Evolutionary conservation across 2,797 vertebrate genomes (phyloP).

Genomic region (Amphiprion clarkii): DNA sequence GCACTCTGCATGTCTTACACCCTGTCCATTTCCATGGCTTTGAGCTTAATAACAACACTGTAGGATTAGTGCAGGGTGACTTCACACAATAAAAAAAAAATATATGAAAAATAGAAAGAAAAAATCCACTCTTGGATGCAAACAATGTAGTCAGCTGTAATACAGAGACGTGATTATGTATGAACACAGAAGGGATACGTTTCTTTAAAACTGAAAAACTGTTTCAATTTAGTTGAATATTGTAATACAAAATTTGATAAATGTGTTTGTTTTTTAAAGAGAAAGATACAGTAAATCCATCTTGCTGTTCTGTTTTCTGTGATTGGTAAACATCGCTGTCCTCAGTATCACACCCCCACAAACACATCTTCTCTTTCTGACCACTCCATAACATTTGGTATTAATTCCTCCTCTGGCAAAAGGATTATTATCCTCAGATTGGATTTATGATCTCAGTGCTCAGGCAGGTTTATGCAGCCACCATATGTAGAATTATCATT

Average conservation of each 20-base stretch:
- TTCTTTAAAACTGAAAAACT: constrained; percentile 3
- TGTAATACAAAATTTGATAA: constrained; percentile 13
- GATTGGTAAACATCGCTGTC: constrained; percentile 52
- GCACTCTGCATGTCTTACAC: constrained; percentile 83
- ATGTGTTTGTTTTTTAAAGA: neutral
- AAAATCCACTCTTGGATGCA: constrained; percentile 53
- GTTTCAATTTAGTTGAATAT: constrained; percentile 36
- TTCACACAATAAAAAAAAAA: constrained; percentile 80
- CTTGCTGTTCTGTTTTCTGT: neutral
- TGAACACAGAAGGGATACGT: constrained; percentile 19
- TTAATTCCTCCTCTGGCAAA: constrained; percentile 86
- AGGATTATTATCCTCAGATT: constrained; percentile 86
- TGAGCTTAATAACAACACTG: constrained; percentile 85
- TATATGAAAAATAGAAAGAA: constrained; percentile 2
- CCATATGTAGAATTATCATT: constrained; percentile 89
- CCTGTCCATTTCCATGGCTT: constrained; percentile 83
- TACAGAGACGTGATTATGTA: constrained; percentile 22
- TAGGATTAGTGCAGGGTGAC: constrained; percentile 85
- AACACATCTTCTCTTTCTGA: constrained; percentile 61
- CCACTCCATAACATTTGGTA: constrained; percentile 77
- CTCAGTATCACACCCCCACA: constrained; percentile 35
- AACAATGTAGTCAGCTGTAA: constrained; percentile 55
- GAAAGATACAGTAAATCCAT: neutral
- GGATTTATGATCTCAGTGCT: constrained; percentile 85
- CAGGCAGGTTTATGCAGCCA: constrained; percentile 84